Evolutionary conservation across 2,888 invertebrate species (phyloP), one percentile per base, ranked within the genome.

Genomic region (Lepidocyrtoides sp.): DNA sequence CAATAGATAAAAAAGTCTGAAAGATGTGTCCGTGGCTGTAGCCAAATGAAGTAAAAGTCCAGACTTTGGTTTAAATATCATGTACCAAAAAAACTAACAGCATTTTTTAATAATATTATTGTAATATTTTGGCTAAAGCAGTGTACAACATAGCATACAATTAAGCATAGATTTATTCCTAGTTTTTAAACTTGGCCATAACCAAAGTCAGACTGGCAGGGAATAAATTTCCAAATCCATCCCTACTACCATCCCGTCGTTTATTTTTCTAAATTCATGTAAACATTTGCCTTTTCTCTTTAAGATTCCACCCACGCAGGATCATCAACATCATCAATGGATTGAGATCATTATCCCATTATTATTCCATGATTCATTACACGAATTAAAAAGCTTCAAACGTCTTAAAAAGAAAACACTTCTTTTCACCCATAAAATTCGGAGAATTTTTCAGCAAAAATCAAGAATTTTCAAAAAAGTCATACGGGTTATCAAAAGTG

Each of bases 291-390:
- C 14, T 77, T 29, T 26, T 29, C 29, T 51, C 17, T 51, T n/a
- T 14, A 26, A 32, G 26, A 48, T 79, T 79, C 79, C 79, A 36
- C 57, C 54, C 41, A 79, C 79, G 36, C 57, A 36, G n/a, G n/a
- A n/a, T n/a, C n/a, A n/a, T n/a, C 57, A 79, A 20, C 32, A 36
- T 77, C 54, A 36, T 54, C 36, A 75, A 44, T 23, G 48, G 57
- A 57, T 79, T 57, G 32, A 29, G 57, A 57, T 57, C 57, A 79
- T 79, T 79, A 79, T 79, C 54, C 20, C 8, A 5, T 36, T 57
- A 79, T 79, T 79, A 79, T 79, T 32, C 8, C 12, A 14, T 79
- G 57, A 32, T 36, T 41, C 57, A 79, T 79, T 79, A 57, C n/a
- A 7, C 57, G 12, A 36, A 77, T 14, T 72, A 44, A 23, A 23